These are phyloP conservation scores for Tinamus major DNA, from an alignment of 2,797 vertebrate genomes.

Conservation along the genomic window DNA sequence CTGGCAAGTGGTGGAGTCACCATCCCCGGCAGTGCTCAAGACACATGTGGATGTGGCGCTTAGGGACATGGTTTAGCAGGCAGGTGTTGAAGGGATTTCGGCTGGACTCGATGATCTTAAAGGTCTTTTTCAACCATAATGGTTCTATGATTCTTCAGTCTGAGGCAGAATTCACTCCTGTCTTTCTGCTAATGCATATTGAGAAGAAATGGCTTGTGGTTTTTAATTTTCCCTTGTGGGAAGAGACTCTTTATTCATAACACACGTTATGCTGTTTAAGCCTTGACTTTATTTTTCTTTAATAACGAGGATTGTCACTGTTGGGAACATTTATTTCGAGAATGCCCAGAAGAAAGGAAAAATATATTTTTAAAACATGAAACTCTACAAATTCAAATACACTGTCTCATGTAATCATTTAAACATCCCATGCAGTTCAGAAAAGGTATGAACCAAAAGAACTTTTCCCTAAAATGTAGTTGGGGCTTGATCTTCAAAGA, in stretches of 20 bases:
- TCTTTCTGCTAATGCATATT: slow-evolving; percentile 14
- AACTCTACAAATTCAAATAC: neutral
- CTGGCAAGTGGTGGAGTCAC: too few species aligned
- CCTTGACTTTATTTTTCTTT: slow-evolving; percentile 21
- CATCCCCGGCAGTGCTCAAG: too few species aligned
- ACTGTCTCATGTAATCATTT: slow-evolving; percentile 19
- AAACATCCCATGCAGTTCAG: neutral
- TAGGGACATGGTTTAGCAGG: too few species aligned
- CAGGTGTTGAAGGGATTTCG: too few species aligned
- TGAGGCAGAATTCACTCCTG: slow-evolving; percentile 37
- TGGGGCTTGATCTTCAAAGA: slow-evolving; percentile 33
- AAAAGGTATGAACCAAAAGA: neutral
- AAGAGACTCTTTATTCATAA: slow-evolving; percentile 18
- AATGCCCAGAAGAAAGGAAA: slow-evolving; percentile 48
- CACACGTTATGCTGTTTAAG: neutral
- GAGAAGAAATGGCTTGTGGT: slow-evolving; percentile 35
- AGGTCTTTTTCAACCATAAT: too few species aligned
- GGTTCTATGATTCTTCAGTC: neutral
- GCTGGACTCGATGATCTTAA: too few species aligned
- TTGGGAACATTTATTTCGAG: slow-evolving; percentile 15
- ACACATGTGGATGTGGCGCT: too few species aligned
- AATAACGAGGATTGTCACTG: slow-evolving; percentile 23
- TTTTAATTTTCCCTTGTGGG: slow-evolving; percentile 1
- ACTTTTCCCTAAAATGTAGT: slow-evolving; percentile 12
- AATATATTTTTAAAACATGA: slow-evolving; percentile 48